phyloP scores from a whole-genome alignment of 2,113 vertebrate species.

The Toxostoma redivivum region DNA sequence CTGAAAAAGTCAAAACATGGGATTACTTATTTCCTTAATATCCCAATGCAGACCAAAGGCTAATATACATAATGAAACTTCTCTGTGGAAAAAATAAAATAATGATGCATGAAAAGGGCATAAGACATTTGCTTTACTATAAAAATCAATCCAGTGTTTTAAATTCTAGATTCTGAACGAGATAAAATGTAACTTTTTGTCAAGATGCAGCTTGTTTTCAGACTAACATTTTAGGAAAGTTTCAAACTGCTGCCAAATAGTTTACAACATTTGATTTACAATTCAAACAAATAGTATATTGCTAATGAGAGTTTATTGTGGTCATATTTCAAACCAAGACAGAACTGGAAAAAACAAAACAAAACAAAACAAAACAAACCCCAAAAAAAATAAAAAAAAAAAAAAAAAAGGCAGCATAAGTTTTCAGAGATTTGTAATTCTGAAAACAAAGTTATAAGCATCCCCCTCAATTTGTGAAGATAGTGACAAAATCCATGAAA shows the following conservation, averaged over 20 bases:
- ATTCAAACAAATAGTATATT: neutral
- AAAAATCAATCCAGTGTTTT: neutral
- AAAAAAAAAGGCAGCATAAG: neutral
- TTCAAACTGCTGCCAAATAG: neutral
- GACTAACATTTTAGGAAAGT: neutral
- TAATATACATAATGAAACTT: neutral
- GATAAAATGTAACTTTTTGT: fast-evolving
- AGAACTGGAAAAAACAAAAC: neutral
- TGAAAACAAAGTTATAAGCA: neutral
- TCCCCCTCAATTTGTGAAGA: neutral
- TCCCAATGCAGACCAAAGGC: neutral
- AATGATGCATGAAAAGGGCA: neutral
- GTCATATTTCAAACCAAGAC: neutral
- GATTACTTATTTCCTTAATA: neutral
- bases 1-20: neutral
- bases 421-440: neutral
- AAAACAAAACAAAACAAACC: too few species aligned
- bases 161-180: neutral
- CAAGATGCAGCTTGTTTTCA: neutral
- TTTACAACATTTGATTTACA: neutral
- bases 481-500: neutral
- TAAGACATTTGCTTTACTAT: neutral
- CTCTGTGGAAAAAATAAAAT: neutral
- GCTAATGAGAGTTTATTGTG: neutral
- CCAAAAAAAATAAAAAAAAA: too few species aligned